Percentiles rank a stretch among this genome's conserved stretches.
phyloP scores from a whole-genome alignment of 92 coral and sea anemone species.

The Parazoanthus swiftii region DNA sequence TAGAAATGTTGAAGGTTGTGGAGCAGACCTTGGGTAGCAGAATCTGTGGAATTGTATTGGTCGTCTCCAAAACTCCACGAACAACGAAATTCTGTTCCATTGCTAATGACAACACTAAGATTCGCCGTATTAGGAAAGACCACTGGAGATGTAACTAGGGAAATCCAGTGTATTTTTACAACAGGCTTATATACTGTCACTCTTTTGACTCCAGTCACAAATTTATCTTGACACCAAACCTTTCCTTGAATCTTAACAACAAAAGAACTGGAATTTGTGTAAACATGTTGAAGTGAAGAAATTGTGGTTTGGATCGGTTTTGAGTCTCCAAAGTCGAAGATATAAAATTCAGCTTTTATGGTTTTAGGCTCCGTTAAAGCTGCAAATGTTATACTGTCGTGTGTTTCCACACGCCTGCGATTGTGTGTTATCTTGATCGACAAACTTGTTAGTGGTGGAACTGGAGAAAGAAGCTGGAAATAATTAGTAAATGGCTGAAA shows the following conservation, averaged over 20 bases:
- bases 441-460: neutral
- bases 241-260: neutral
- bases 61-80: neutral
- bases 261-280: neutral
- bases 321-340: conserved; percentile 9
- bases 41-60: neutral
- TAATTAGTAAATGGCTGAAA: neutral
- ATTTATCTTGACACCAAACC: neutral
- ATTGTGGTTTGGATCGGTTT: neutral
- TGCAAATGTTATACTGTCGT: neutral
- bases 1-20: neutral
- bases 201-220: neutral
- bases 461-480: neutral
- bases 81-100: conserved; percentile 13
- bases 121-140: neutral
- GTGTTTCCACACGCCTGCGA: neutral
- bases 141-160: neutral
- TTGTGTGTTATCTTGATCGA: neutral
- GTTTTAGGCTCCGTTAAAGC: neutral
- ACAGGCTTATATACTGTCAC: neutral
- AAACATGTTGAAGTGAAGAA: neutral
- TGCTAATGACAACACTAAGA: conserved; percentile 4
- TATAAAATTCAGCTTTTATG: neutral
- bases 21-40: neutral
- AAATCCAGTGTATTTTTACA: neutral